These are phyloP conservation scores for Listronotus oregonensis DNA, from an alignment of 1,140 invertebrate genomes.

Conservation along the genomic window DNA sequence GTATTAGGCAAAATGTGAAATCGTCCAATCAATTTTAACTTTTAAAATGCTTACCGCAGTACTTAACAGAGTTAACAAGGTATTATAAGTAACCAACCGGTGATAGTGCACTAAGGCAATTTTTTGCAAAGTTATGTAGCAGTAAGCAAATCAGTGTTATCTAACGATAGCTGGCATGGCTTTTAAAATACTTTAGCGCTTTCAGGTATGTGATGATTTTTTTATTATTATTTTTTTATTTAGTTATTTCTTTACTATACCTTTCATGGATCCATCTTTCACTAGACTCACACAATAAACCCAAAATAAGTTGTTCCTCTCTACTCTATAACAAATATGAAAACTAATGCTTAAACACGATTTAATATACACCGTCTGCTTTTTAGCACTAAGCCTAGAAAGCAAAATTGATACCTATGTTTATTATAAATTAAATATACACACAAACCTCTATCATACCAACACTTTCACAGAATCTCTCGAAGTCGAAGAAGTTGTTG, in stretches of 20 bases:
- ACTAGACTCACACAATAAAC: conserved; percentile 29
- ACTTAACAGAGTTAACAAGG: conserved; percentile 5
- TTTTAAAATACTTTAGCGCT: conserved; percentile 19
- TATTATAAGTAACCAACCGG: conserved; percentile 4
- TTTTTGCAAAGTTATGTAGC: conserved; percentile 8
- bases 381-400: conserved; percentile 34
- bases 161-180: conserved; percentile 19
- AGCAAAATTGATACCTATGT: conserved; percentile 9
- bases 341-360: conserved; percentile 33
- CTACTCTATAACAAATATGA: conserved; percentile 26
- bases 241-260: conserved; percentile 11
- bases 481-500: conserved; percentile 53
- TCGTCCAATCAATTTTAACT: background rate
- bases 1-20: conserved; percentile 2
- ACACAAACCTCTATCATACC: conserved; percentile 46
- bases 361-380: conserved; percentile 35
- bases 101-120: conserved; percentile 22
- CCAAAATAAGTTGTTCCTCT: conserved; percentile 12
- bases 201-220: conserved; percentile 29
- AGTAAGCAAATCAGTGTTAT: conserved; percentile 26
- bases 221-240: conserved; percentile 26
- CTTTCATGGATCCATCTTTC: conserved; percentile 26
- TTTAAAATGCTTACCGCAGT: conserved; percentile 9
- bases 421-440: conserved; percentile 22
- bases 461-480: conserved; percentile 60